phyloP scores from a whole-genome alignment of 2,888 invertebrate species.

The Macrosoma leucophasiata region DNA sequence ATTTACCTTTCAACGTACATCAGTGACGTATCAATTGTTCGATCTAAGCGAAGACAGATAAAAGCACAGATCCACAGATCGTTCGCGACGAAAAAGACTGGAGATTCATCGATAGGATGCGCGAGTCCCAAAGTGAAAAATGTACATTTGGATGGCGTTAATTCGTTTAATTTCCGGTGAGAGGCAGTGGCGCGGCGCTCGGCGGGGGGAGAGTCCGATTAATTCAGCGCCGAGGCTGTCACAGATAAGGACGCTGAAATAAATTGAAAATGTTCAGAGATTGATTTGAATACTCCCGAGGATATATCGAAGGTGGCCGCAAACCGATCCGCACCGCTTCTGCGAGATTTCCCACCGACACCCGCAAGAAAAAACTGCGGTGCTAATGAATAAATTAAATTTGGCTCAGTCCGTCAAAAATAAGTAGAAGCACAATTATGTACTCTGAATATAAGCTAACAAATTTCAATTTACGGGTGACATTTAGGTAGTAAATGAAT shows the following conservation, averaged over 20 bases:
- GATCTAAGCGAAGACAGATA: slow-evolving; percentile 70
- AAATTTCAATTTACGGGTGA: slow-evolving; percentile 20
- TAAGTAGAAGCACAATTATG: slow-evolving; percentile 38
- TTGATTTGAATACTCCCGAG: slow-evolving; percentile 73
- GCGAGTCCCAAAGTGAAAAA: slow-evolving; percentile 72
- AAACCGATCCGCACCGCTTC: slow-evolving; percentile 40
- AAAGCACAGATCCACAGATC: slow-evolving; percentile 66
- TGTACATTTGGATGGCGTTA: slow-evolving; percentile 76
- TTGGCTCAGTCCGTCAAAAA: slow-evolving; percentile 34
- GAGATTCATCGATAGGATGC: slow-evolving; percentile 70
- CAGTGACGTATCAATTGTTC: slow-evolving; percentile 72
- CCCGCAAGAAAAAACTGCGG: slow-evolving; percentile 42
- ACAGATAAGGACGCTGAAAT: slow-evolving; percentile 75
- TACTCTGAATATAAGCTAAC: slow-evolving; percentile 14
- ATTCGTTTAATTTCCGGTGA: slow-evolving; percentile 77
- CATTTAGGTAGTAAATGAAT: slow-evolving; percentile 30
- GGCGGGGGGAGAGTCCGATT: slow-evolving; percentile 54
- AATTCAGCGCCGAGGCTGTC: slow-evolving; percentile 71
- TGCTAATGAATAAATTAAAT: slow-evolving; percentile 54
- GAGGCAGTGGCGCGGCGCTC: slow-evolving; percentile 43
- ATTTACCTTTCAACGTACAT: slow-evolving; percentile 71
- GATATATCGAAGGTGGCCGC: slow-evolving; percentile 58
- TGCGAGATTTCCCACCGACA: slow-evolving; percentile 32
- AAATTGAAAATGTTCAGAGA: slow-evolving; percentile 77
- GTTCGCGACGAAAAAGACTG: slow-evolving; percentile 67